Evolutionary conservation across 1,140 invertebrate genomes (phyloP), one percentile per base, ranked within the genome.

Genomic region (Proctacanthus coquilletti): DNA sequence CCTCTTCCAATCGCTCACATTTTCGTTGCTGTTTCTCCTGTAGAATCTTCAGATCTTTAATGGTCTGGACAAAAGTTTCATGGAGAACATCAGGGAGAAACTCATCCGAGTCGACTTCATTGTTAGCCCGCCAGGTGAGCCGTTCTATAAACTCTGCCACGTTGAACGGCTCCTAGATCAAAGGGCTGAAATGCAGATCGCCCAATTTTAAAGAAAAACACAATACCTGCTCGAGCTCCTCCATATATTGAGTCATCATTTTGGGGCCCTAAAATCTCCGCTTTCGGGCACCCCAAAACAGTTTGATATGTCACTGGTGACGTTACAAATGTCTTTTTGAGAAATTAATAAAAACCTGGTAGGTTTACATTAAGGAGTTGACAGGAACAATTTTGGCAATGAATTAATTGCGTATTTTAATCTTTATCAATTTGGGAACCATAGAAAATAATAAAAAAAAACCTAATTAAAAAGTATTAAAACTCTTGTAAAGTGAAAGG

Each of bases 81-180:
- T 92, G 83, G 36, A 97, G 74, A 46, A 74, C 71, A 50, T 76
- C 70, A 1, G 84, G 78, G 60, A 84, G 77, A 50, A 85, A 81
- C 37, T 65, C 78, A 36, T 84, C 69, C 37, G 68, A 67, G 14
- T 69, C 72, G 21, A 72, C 74, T 51, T 86, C 84, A 43, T 77
- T 78, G 46, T 88, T 84, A 23, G 88, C 87, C 52, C 89, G 72
- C 80, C 92, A 93, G 40, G 93, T 93, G 45, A 98, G 65, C 40
- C 91, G 68, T 63, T 98, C 94, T 1, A 98, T 91, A 73, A 98
- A 98, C 52, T 96, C 92, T 61, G 91, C 84, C 17, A 88, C 77
- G 70, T 96, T 87, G 64, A 96, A 98, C 1, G 91, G 88, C 56
- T 96, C 89, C 86, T 86, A 23, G 11, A 9, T 21, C 21, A 19